phyloP scores from a whole-genome alignment of 2,888 invertebrate species.

The Pyrochroa serraticornis region DNA sequence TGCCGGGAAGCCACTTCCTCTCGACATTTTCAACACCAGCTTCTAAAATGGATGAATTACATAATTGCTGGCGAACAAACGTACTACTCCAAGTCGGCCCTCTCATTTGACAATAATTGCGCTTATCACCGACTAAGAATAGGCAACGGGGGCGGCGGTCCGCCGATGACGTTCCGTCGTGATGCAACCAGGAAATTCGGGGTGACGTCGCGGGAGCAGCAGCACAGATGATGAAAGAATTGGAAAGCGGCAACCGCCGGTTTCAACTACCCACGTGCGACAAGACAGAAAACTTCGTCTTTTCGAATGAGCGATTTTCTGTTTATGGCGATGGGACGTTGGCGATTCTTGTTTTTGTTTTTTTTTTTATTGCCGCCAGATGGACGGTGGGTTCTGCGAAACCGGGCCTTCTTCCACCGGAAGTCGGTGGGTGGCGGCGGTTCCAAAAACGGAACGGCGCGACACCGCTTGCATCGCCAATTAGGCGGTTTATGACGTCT shows the following conservation, averaged over 20 bases:
- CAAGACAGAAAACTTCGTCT: no score
- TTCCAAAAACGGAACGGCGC: constrained; percentile 21
- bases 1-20: constrained; percentile 43
- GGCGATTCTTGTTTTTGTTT: background rate
- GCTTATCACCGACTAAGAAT: constrained; percentile 23
- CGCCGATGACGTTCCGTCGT: no score
- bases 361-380: constrained; percentile 22
- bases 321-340: constrained; percentile 6
- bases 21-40: constrained; percentile 37
- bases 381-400: constrained; percentile 21
- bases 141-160: background rate
- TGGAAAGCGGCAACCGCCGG: no score
- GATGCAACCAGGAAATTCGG: no score
- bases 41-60: constrained; percentile 45
- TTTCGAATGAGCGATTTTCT: constrained; percentile 27
- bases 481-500: no score
- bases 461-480: constrained; percentile 8
- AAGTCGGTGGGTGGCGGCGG: constrained; percentile 30
- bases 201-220: no score
- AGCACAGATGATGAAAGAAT: no score
- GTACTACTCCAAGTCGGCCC: no score
- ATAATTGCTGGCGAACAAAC: constrained; percentile 38
- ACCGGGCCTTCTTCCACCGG: constrained; percentile 27
- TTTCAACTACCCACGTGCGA: no score
- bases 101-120: constrained; percentile 10